Percentiles rank a stretch among this genome's conserved stretches.
Evolutionary conservation across 2,797 vertebrate genomes (phyloP).

Genomic region (Erithacus rubecula): DNA sequence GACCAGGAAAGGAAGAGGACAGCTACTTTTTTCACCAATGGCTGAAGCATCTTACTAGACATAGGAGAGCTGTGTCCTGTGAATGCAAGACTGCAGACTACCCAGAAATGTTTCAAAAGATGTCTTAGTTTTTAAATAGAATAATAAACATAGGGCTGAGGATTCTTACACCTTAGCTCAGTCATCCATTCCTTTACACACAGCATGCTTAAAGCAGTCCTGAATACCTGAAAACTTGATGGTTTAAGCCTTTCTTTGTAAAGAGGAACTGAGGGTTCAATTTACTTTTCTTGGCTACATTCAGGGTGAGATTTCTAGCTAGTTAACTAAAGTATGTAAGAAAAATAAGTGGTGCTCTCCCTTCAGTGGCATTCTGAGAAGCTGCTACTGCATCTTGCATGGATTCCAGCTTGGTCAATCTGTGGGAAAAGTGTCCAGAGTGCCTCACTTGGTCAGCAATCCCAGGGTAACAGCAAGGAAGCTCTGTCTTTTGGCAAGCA

Average conservation of each 20-base stretch:
- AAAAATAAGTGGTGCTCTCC: neutral
- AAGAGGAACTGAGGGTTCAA: neutral
- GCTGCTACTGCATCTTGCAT: neutral
- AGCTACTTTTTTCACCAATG: neutral
- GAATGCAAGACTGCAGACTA: neutral
- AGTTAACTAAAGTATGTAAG: neutral
- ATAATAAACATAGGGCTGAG: neutral
- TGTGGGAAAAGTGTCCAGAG: neutral
- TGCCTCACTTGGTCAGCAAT: neutral
- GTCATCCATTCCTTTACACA: neutral
- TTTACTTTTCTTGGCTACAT: neutral
- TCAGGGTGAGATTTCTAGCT: neutral
- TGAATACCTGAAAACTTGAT: neutral
- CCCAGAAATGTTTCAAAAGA: neutral
- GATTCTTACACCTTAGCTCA: neutral
- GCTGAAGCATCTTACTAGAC: neutral
- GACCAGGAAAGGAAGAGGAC: neutral
- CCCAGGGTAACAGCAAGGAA: neutral
- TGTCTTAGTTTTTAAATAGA: neutral
- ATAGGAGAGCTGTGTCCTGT: neutral
- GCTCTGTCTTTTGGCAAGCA: neutral
- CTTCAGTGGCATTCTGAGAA: neutral
- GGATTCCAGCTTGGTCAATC: neutral
- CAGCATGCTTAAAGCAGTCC: neutral
- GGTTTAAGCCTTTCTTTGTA: neutral